Conservation (phyloP, 2,113 vertebrate genomes). For the Pterophyllum scalare region DNA sequence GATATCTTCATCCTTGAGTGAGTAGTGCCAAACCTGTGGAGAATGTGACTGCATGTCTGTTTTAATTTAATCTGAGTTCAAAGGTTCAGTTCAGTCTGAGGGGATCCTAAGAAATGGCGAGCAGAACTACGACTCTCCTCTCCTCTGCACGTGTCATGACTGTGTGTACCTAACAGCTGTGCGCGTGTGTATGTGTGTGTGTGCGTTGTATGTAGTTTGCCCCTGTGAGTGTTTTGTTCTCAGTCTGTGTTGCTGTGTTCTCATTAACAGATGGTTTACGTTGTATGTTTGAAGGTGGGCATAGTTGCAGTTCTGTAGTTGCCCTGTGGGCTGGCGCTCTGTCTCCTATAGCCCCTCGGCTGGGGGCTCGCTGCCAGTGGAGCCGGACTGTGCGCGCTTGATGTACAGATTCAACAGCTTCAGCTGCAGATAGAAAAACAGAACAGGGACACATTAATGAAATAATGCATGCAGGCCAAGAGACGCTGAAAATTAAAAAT, state of each 20-base stretch:
- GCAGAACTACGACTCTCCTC: constrained; percentile 40
- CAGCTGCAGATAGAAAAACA: constrained; percentile 82
- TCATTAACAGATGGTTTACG: constrained; percentile 42
- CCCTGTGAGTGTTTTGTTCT: constrained; percentile 34
- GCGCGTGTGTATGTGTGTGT: constrained; percentile 18
- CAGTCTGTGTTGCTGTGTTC: constrained; percentile 45
- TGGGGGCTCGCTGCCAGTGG: constrained; percentile 85
- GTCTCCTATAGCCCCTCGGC: constrained; percentile 88
- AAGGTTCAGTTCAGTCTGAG: constrained; percentile 49
- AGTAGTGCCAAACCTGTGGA: constrained; percentile 49
- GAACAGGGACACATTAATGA: background rate
- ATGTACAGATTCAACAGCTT: constrained; percentile 98
- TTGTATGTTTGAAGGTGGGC: constrained; percentile 31
- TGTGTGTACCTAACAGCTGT: constrained; percentile 18
- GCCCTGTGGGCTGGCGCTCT: constrained; percentile 45
- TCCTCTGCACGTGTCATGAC: constrained; percentile 37
- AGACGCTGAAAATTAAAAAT: no score
- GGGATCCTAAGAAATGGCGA: constrained; percentile 20
- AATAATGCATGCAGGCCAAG: background rate
- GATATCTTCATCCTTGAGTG: constrained; percentile 52
- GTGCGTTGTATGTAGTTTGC: constrained; percentile 19
- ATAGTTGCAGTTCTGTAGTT: constrained; percentile 68
- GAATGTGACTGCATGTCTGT: constrained; percentile 23
- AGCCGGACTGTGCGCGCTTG: constrained; percentile 95
- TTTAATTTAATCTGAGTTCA: constrained; percentile 20